Conservation (phyloP, 2,888 invertebrate species). For the Rhogogaster chlorosoma region DNA sequence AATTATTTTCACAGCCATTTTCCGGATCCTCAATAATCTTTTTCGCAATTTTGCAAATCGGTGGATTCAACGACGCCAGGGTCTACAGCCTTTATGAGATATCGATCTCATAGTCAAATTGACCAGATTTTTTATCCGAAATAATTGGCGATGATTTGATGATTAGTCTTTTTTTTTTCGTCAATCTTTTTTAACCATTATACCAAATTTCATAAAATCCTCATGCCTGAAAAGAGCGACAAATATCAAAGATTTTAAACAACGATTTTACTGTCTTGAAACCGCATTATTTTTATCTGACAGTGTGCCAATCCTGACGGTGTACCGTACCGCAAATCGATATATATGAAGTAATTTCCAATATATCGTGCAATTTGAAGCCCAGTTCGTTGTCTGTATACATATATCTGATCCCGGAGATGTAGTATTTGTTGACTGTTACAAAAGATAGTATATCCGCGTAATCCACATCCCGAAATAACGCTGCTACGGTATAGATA, state of each 20-base stretch:
- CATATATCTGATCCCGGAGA: neutral
- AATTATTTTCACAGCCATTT: neutral
- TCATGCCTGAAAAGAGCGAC: neutral
- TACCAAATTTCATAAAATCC: neutral
- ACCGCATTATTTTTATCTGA: neutral
- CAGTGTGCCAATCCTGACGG: neutral
- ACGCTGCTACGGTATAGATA: neutral
- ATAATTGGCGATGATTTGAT: neutral
- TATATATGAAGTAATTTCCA: neutral
- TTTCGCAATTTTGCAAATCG: neutral
- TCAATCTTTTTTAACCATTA: neutral
- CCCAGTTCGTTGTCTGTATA: neutral
- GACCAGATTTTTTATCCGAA: neutral
- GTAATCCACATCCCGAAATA: conserved; percentile 15
- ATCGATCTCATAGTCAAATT: neutral
- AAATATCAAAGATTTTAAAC: too few relatives aligned
- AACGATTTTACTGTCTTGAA: neutral
- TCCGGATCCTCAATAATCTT: neutral
- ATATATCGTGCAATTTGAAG: neutral
- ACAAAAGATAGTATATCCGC: conserved; percentile 19
- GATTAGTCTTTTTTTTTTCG: neutral
- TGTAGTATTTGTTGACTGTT: conserved; percentile 29
- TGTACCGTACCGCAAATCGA: neutral
- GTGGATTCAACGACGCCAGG: neutral
- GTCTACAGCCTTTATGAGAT: neutral